Evolutionary conservation across 2,797 vertebrate genomes (phyloP).

Genomic region (Hypotaenidia philippensis): DNA sequence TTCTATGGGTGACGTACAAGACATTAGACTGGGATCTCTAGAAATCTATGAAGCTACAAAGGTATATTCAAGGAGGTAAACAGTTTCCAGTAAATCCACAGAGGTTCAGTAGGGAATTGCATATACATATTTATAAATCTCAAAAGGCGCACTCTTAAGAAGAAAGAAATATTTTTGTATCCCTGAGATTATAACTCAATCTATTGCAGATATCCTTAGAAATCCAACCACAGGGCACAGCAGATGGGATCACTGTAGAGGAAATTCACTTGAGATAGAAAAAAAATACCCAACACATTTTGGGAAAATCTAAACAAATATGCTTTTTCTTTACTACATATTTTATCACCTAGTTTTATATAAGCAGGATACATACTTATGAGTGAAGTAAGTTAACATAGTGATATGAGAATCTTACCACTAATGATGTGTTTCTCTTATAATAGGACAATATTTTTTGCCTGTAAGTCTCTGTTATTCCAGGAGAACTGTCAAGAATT

Average conservation of each 20-base stretch:
- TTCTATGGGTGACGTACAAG: neutral
- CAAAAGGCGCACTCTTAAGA: neutral
- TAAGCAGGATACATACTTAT: neutral
- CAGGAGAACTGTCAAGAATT: neutral
- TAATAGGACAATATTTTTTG: neutral
- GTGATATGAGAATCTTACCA: neutral
- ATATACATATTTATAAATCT: neutral
- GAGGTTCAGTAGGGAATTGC: neutral
- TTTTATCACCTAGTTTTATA: neutral
- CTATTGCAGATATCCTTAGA: neutral
- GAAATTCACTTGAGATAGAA: neutral
- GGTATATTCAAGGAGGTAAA: neutral
- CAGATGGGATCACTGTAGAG: neutral
- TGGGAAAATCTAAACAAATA: neutral
- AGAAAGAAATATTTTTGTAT: conserved; percentile 2
- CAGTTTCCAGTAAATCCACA: neutral
- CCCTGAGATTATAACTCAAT: conserved; percentile 19
- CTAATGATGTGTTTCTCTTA: neutral
- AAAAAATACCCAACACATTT: neutral
- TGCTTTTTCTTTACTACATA: neutral
- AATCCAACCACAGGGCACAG: neutral
- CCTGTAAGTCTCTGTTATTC: neutral
- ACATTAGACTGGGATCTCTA: neutral
- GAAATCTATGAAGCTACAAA: neutral
- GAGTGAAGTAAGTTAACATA: neutral